phyloP scores from a whole-genome alignment of 35 echinoderm and acorn worm genomes.

The Acanthaster planci region DNA sequence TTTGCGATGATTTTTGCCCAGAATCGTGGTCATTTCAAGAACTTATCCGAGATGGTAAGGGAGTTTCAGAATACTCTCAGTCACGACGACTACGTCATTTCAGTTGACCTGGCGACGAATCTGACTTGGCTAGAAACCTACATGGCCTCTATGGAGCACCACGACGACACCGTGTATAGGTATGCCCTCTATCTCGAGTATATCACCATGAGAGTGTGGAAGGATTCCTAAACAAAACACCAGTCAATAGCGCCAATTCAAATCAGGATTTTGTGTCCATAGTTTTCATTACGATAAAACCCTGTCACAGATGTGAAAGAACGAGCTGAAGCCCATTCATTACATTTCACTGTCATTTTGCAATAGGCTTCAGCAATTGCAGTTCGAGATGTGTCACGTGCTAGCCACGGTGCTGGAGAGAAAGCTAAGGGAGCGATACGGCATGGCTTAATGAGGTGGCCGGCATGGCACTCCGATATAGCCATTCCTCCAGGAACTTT shows the following conservation, averaged over 20 bases:
- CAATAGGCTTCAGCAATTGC: conserved; percentile 83
- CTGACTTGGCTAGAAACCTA: conserved; percentile 86
- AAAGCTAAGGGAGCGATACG: conserved; percentile 89
- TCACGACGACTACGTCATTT: conserved; percentile 94
- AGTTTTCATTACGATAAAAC: too few relatives aligned
- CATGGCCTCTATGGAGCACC: conserved; percentile 83
- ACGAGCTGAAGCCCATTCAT: too few relatives aligned
- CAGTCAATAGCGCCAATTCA: too few relatives aligned
- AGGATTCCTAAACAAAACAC: too few relatives aligned
- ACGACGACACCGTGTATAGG: conserved; percentile 90
- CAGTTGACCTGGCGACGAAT: conserved; percentile 86
- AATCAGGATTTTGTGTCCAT: too few relatives aligned
- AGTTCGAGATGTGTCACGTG: conserved; percentile 90
- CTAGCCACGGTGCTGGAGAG: conserved; percentile 78
- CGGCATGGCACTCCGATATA: too few relatives aligned
- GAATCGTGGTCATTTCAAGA: conserved; percentile 76
- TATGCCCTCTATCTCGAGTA: conserved; percentile 19
- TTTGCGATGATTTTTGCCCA: neutral
- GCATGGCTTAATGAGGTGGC: conserved; percentile 38
- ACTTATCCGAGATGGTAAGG: conserved; percentile 95
- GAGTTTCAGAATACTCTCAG: conserved; percentile 97
- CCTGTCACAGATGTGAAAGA: too few relatives aligned
- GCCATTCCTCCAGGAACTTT: too few relatives aligned
- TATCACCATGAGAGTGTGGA: too few relatives aligned
- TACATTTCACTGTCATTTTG: too few relatives aligned